Conservation (phyloP, 2,797 vertebrate species). For the Momotus momota region DNA sequence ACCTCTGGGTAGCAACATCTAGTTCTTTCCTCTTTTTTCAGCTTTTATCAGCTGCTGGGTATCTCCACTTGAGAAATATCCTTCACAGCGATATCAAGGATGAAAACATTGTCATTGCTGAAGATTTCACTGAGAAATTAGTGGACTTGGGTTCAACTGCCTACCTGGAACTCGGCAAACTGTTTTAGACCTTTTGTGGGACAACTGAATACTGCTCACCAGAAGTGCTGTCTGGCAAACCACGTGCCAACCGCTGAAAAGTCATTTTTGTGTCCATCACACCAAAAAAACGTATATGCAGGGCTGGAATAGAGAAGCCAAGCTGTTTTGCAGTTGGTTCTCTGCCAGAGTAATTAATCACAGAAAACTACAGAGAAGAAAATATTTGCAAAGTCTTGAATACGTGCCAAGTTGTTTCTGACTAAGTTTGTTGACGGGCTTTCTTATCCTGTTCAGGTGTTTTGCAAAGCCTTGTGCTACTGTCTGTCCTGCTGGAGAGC, state of each 20-base stretch:
- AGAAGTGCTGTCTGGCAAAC: constrained; percentile 92
- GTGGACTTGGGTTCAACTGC: constrained; percentile 95
- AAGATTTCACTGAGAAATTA: constrained; percentile 90
- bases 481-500: not conserved
- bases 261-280: not conserved
- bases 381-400: not conserved
- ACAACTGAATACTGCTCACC: constrained; percentile 96
- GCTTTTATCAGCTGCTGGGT: constrained; percentile 90
- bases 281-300: not conserved
- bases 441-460: not conserved
- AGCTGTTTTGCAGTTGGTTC: not conserved
- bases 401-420: not conserved
- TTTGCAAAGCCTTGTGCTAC: not conserved
- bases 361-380: not conserved
- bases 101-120: constrained; percentile 95
- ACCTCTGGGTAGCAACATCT: not conserved
- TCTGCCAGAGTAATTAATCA: not conserved
- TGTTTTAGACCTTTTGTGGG: constrained; percentile 94
- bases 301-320: not conserved
- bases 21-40: constrained; percentile 66
- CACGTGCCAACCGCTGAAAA: constrained; percentile 81
- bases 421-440: not conserved
- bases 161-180: constrained; percentile 84
- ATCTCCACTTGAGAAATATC: constrained; percentile 85
- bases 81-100: constrained; percentile 96